Base-by-base conservation (phyloP, 2,888 invertebrate genomes). In the Ganaspis brasiliensis region DNA sequence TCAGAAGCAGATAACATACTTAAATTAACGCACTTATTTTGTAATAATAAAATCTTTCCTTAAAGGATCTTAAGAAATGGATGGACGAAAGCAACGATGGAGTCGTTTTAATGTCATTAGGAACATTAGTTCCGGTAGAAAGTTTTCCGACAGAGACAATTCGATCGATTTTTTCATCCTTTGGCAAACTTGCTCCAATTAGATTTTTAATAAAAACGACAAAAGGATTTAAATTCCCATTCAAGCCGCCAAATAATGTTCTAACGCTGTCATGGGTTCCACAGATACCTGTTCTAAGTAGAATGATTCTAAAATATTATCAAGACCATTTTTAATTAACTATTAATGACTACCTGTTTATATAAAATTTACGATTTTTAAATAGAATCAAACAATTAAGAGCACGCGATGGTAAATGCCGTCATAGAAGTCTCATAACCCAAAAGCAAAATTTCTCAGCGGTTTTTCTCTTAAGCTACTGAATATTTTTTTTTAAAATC, bases 61-160 rank as follows among this genome's bases (percentile, higher is more conserved):
- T n/a, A n/a, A n/a, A 87, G 88, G 83, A 83, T 19, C 26, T 89
- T 0, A 35, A 82, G 37, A 59, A 82, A 21, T 89, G 86, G 85
- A 45, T 89, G 82, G 83, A 86, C 49, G 75, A 76, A 0, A 84
- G 87, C 14, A 55, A 71, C 0, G 73, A 83, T 0, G 89, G 89
- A 0, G 82, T 88, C 0, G 78, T 88, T 0, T 87, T 85, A 31
- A 82, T 89, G 56, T 78, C 83, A 16, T 75, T 89, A 0, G 89
- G 89, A 10, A 85, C 87, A 4, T 72, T 86, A 71, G 0, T 87
- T 0, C 77, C 73, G 12, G 77, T 87, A 24, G 85, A 85, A 40
- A 77, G 82, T 0, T 52, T 88, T n/a, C 84, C 85, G 0, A 57
- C 63, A 55, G 83, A 85, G 0, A 86, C 61, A 56, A 1, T 84